Evolutionary conservation across 2,113 vertebrate species (phyloP).

Genomic region (Paramormyrops kingsleyae): DNA sequence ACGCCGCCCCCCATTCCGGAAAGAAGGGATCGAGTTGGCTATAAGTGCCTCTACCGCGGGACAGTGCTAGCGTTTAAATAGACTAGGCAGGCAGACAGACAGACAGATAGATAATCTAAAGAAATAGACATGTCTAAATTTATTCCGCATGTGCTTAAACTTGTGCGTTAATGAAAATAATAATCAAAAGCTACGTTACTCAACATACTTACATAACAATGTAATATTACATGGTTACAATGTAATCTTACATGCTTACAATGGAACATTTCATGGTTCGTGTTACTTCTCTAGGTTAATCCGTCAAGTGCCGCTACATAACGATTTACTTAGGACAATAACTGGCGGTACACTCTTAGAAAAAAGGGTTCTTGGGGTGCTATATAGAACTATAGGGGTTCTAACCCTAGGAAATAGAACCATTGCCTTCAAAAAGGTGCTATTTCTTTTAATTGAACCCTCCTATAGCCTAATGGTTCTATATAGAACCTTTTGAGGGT

Average conservation of each 20-base stretch:
- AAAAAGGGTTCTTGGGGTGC: too few species aligned
- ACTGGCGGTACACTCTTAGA: neutral
- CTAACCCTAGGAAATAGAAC: too few species aligned
- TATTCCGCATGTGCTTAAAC: neutral
- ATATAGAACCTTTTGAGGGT: too few species aligned
- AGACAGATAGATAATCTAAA: neutral
- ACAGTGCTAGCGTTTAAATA: neutral
- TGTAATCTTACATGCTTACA: neutral
- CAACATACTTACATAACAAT: neutral
- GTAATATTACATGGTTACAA: neutral
- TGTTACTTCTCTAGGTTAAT: neutral
- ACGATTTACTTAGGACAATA: neutral
- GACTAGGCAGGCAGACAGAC: neutral
- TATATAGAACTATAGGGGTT: too few species aligned
- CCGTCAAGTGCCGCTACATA: neutral
- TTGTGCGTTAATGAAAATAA: neutral
- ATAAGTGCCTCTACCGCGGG: neutral
- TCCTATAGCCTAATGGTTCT: too few species aligned
- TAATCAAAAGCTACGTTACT: neutral
- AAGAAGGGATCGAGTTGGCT: neutral
- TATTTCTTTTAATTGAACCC: too few species aligned
- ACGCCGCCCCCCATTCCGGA: slow-evolving; percentile 31
- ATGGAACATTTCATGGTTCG: neutral
- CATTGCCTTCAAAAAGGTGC: too few species aligned
- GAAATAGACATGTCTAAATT: neutral